A percentile compares a stretch with the other conserved stretches of the same genome.
Evolutionary conservation across 2,888 invertebrate species (phyloP).

Genomic region (Rhagonycha lutea): DNA sequence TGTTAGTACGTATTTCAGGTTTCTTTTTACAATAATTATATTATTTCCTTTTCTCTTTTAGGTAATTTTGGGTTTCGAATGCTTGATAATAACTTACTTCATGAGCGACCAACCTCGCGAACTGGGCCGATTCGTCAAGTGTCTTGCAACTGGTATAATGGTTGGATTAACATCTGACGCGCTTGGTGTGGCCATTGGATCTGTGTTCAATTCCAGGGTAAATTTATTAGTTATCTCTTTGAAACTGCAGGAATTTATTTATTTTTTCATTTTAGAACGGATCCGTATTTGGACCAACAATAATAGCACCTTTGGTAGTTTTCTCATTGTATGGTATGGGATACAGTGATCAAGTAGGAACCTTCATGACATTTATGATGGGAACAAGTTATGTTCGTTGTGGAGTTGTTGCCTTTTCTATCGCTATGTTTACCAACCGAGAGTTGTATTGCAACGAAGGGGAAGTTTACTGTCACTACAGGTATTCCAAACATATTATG

Average conservation of each 20-base stretch:
- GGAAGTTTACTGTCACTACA: conserved; percentile 28
- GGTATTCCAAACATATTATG: conserved; percentile 24
- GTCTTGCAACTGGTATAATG: conserved; percentile 62
- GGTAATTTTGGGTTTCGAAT: conserved; percentile 58
- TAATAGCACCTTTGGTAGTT: conserved; percentile 61
- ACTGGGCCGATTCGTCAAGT: conserved; percentile 63
- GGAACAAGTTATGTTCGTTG: not conserved
- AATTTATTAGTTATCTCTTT: conserved; percentile 40
- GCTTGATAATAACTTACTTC: conserved; percentile 59
- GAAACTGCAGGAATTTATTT: not conserved
- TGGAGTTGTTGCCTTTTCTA: not conserved
- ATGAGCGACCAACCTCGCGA: conserved; percentile 73
- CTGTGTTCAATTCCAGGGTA: conserved; percentile 62
- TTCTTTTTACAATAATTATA: conserved; percentile 56
- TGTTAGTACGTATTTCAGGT: conserved; percentile 24
- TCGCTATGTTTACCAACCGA: conserved; percentile 4
- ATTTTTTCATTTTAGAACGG: conserved; percentile 60
- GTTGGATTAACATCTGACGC: conserved; percentile 74
- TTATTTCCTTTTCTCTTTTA: conserved; percentile 44
- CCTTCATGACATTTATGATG: not conserved
- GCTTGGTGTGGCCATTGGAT: conserved; percentile 71
- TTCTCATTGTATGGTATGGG: conserved; percentile 68
- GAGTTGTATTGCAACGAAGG: not conserved
- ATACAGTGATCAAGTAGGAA: conserved; percentile 44
- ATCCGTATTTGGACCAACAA: conserved; percentile 63